Evolutionary conservation across 1,140 invertebrate species (phyloP), one percentile per base, ranked within the genome.

Genomic region (Meloidogyne exigua): DNA sequence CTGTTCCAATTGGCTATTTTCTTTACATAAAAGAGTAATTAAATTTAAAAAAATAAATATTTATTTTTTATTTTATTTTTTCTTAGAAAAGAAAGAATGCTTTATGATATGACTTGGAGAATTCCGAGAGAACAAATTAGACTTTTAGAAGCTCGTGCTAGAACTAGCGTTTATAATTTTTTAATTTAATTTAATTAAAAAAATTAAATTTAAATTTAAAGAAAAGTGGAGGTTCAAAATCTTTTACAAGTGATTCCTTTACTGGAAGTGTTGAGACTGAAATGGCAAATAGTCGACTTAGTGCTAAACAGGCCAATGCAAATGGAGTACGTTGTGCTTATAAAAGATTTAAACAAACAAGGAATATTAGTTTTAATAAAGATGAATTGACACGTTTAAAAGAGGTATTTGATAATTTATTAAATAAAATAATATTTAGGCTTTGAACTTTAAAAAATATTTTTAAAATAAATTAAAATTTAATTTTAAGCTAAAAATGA

Each of bases 21-120:
- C 76, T 88, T 44, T 86, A 87, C 70, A 25, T 83, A 10, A 86
- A 87, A 86, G 85, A 86, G 86, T 86, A 9, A n/a, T n/a, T n/a
- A n/a, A n/a, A n/a, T n/a, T n/a, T n/a, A n/a, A n/a, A 32, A 32
- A 32, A 3, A 32, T 3, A n/a, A 57, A 5, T 57, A 57, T 0
- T n/a, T 7, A 57, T n/a, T 9, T n/a, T n/a, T n/a, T 18, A n/a
- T 0, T 57, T n/a, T 57, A n/a, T 64, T 64, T 15, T 36, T 67
- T 32, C 84, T 76, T 36, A 86, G 85, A 69, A 87, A 87, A 77
- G 85, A 87, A 66, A n/a, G 86, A 28, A 72, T 81, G 69, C 68
- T 87, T 26, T 87, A 87, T 74, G 84, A 87, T 69, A 87, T 87
- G 85, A 87, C 83, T 18, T 87, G 85, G 85, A 65, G 85, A 25